Conservation (phyloP, 92 coral and sea anemone species). For the Porites lobata region DNA sequence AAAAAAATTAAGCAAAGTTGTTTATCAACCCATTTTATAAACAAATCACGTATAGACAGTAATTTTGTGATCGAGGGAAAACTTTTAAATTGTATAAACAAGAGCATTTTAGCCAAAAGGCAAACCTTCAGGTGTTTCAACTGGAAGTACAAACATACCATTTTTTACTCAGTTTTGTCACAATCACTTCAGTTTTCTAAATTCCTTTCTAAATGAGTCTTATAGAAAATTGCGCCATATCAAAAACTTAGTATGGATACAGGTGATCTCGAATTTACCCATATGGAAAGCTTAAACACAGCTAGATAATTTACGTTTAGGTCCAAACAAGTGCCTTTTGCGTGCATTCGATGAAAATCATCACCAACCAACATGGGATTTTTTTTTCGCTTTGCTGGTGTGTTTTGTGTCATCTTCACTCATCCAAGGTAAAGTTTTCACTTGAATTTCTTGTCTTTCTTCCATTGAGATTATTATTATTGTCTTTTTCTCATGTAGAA, state of each 20-base stretch:
- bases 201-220: too few relatives aligned
- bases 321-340: too few relatives aligned
- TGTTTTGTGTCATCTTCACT: constrained; percentile 2
- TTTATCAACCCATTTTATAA: not conserved
- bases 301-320: not conserved
- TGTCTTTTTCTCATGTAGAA: too few relatives aligned
- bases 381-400: not conserved
- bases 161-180: not conserved
- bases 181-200: too few relatives aligned
- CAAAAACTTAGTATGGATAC: not conserved
- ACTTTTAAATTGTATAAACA: not conserved
- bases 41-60: not conserved
- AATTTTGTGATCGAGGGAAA: not conserved
- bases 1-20: not conserved
- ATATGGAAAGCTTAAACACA: not conserved
- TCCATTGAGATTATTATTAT: not conserved
- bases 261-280: not conserved
- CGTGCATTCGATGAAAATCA: too few relatives aligned
- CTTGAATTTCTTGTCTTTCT: not conserved
- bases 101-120: not conserved
- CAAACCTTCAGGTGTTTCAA: not conserved
- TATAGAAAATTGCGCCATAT: not conserved
- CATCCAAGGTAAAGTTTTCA: constrained; percentile 2
- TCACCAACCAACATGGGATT: constrained; percentile 5
- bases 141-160: not conserved